Base-by-base conservation (phyloP, 2,888 invertebrate species). In the Drosophila barbarae region DNA sequence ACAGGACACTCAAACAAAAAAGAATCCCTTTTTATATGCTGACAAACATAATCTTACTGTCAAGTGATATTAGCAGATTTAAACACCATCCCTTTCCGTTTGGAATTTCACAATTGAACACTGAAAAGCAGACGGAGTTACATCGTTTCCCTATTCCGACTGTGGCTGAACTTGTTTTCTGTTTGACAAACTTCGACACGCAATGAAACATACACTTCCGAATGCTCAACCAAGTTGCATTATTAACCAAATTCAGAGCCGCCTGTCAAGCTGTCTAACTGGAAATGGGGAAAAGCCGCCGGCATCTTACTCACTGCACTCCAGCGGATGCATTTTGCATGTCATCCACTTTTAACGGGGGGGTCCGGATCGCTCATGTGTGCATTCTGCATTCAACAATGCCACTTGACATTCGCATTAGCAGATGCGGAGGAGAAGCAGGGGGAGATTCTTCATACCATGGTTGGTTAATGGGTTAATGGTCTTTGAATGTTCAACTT, bases 321-420 rank as follows among this genome's bases (percentile, higher is more conserved):
- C 60, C 55, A 82, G 51, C 68, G 79, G 68, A 63, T 70, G 61
- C 56, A 69, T 67, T 66, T 70, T 71, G 59, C 53, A 57, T 63
- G 63, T 52, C 42, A 50, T 54, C 26, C 56, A 49, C 52, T 56
- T 51, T 49, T 41, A 47, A 46, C 41, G 30, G 50, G 67, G 58
- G 46, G 9, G 21, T 18, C 13, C 46, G 30, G 69, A 46, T 74
- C 77, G 68, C 35, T 76, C 83, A 80, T 72, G 83, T 82, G 76
- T 72, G 59, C 61, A 66, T 50, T 71, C 36, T 63, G 53, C 53
- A 52, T 63, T 67, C 42, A 53, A 67, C 74, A 71, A 76, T 73
- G 74, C 60, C 71, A 83, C 77, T 83, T 85, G 77, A 83, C 85
- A 83, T 82, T 69, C 70, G 63, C 58, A 72, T 67, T 68, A 53